These are phyloP conservation scores for Scalopus aquaticus DNA, from an alignment of 2,113 vertebrate species.

Conservation along the genomic window DNA sequence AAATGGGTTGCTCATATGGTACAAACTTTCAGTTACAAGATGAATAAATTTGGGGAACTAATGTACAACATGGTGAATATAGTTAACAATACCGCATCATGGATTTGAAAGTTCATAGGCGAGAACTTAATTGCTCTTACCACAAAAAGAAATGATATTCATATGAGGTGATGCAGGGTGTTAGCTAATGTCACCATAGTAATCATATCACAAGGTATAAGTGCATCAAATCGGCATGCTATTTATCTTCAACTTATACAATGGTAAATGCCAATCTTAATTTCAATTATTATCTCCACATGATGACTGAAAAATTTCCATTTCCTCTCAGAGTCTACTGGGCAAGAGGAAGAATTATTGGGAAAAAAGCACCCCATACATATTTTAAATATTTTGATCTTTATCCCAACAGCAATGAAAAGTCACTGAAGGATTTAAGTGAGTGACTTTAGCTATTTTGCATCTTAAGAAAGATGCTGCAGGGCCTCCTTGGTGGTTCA, in stretches of 20 bases:
- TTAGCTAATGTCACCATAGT: not conserved
- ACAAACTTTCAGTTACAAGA: not conserved
- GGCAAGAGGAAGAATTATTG: not conserved
- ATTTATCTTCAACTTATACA: not conserved
- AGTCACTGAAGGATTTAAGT: not conserved
- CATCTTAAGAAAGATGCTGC: not conserved
- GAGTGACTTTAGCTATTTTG: not conserved
- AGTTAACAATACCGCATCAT: not conserved
- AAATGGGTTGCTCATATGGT: not conserved
- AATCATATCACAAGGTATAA: not conserved
- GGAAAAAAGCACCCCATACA: not conserved
- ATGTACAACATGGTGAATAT: not conserved
- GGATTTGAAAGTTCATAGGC: not conserved
- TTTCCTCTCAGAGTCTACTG: not conserved
- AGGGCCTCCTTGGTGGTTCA: too few species aligned
- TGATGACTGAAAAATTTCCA: not conserved
- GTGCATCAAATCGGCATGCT: not conserved
- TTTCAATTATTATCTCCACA: not conserved
- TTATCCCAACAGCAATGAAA: not conserved
- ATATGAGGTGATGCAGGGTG: not conserved
- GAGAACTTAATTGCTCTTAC: not conserved
- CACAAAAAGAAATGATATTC: not conserved
- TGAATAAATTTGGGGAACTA: not conserved
- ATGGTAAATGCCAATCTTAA: not conserved
- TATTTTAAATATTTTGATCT: not conserved